Conservation (phyloP, 2,113 vertebrate species). For the Opisthocomus hoazin region DNA sequence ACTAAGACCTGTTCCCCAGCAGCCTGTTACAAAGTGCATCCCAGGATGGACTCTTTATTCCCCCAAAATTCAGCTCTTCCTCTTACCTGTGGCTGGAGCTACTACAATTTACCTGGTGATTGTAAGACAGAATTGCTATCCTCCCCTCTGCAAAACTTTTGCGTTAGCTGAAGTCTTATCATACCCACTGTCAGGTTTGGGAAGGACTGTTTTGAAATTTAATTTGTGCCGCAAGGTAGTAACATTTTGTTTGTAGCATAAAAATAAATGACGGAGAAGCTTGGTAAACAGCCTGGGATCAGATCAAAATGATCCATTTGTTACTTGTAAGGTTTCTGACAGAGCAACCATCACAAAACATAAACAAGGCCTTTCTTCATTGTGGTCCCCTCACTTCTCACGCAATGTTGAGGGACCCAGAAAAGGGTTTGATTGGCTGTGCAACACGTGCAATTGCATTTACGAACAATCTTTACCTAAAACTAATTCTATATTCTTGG, state of each 20-base stretch:
- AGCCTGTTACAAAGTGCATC: not conserved
- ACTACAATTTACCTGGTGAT: conserved; percentile 31
- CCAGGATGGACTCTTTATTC: not conserved
- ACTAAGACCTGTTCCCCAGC: not conserved
- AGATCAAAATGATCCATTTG: not conserved
- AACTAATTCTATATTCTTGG: not conserved
- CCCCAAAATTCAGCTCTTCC: not conserved
- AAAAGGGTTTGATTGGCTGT: not conserved
- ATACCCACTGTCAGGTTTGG: not conserved
- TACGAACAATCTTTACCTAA: not conserved
- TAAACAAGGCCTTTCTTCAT: not conserved
- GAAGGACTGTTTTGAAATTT: not conserved
- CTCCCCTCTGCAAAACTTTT: conserved; percentile 17
- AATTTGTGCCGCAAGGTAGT: not conserved
- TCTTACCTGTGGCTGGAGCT: not conserved
- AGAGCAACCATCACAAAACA: not conserved
- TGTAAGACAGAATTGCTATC: not conserved
- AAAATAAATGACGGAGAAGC: not conserved
- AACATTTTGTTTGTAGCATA: not conserved
- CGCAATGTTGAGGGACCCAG: not conserved
- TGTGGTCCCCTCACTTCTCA: not conserved
- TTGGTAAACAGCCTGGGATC: not conserved
- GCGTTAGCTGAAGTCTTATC: not conserved
- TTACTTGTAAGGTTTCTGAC: not conserved
- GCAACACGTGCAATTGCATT: not conserved